Conservation (phyloP, 2,797 vertebrate genomes). For the Gastrophryne carolinensis region DNA sequence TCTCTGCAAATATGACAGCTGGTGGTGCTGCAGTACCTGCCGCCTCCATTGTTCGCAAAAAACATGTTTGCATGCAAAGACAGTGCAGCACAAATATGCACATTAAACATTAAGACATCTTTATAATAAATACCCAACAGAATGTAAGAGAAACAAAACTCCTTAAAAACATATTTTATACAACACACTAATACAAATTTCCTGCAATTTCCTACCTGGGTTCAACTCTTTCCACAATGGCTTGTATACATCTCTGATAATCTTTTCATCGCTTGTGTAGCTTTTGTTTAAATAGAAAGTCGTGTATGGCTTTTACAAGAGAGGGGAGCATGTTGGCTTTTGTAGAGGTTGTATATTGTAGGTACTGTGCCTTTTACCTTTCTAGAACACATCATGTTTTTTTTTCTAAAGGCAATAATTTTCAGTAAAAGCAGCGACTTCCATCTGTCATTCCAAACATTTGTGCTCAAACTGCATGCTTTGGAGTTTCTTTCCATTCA, state of each 20-base stretch:
- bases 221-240: background rate
- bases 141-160: too few relatives aligned
- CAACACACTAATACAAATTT: too few relatives aligned
- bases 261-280: background rate
- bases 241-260: background rate
- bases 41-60: too few relatives aligned
- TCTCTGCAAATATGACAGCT: too few relatives aligned
- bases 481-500: conserved; percentile 53
- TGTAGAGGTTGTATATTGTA: conserved; percentile 7
- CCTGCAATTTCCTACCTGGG: too few relatives aligned
- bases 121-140: too few relatives aligned
- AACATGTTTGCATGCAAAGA: too few relatives aligned
- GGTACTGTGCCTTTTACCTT: conserved; percentile 31
- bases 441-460: conserved; percentile 50
- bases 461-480: conserved; percentile 54
- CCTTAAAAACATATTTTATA: too few relatives aligned
- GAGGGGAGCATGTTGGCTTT: background rate
- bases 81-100: too few relatives aligned
- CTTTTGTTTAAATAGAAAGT: conserved; percentile 1
- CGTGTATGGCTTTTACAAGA: background rate
- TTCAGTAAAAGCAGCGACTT: conserved; percentile 38
- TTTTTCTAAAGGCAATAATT: conserved; percentile 41
- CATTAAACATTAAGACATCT: too few relatives aligned
- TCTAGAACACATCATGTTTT: conserved; percentile 17
- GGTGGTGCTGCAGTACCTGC: too few relatives aligned